Evolutionary conservation across 2,888 invertebrate species (phyloP), one percentile per base, ranked within the genome.

Genomic region (Pasiphila rectangulata): DNA sequence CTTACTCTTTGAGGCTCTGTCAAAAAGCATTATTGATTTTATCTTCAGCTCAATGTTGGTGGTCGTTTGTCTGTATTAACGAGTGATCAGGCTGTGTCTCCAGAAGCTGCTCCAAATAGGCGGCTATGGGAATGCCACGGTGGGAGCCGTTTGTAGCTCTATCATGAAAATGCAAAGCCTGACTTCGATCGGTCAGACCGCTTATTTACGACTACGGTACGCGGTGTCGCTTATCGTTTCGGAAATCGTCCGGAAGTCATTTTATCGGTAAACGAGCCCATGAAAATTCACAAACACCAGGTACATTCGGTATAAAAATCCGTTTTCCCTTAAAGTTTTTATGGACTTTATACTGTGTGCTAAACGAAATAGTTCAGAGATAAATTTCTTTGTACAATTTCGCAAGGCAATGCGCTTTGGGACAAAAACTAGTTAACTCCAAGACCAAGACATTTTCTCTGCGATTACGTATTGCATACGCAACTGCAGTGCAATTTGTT

Each of bases 81-180:
- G 4, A 30, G 32, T 47, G 5, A 15, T 5, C 12, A 9, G 20
- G 42, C 42, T 13, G 19, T 21, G 12, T 6, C 6, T 24, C 20
- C 15, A 27, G 2, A 4, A 37, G 25, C 37, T 47, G 13, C 13
- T 37, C 19, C 19, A 17, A 51, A 61, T 62, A 62, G 68, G 64
- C 65, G 60, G 61, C 57, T 41, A 64, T 55, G 54, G 51, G 57
- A 61, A 63, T 65, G 63, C 63, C 64, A 69, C 68, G 62, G 46
- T 51, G 54, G 61, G 56, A 49, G 48, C 47, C 44, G 20, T 59
- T 56, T 57, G 54, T 49, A 46, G 50, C 38, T 47, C 46, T 42
- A 53, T 51, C 46, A 42, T 44, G 41, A 50, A 51, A 46, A 48
- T 43, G 37, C 51, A 54, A 47, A 46, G 30, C 30, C 32, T 36